These are phyloP conservation scores for Mus spicilegus DNA, from an alignment of 2,113 vertebrate species.

Conservation along the genomic window DNA sequence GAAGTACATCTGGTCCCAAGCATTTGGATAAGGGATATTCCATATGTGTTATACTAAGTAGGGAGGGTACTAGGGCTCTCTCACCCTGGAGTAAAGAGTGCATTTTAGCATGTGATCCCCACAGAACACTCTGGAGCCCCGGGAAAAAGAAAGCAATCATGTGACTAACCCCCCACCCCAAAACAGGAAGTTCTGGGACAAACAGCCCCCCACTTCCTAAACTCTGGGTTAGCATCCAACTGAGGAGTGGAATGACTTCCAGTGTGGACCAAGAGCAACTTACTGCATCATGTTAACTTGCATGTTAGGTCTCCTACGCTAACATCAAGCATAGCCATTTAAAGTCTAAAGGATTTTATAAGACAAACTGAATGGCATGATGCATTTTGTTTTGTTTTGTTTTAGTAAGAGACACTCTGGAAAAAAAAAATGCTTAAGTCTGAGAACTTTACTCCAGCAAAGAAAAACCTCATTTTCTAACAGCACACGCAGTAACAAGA, in stretches of 20 bases:
- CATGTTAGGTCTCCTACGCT: slow-evolving; percentile 9
- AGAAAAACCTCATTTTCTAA: slow-evolving; percentile 48
- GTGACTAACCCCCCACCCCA: not conserved
- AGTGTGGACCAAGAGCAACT: slow-evolving; percentile 40
- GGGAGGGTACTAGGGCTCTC: not conserved
- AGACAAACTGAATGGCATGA: slow-evolving; percentile 27
- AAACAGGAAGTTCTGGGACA: not conserved
- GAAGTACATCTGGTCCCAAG: not conserved
- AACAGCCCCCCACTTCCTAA: not conserved
- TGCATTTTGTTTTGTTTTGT: not conserved
- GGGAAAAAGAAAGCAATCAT: not conserved
- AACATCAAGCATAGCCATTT: slow-evolving; percentile 5
- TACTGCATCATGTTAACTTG: not conserved
- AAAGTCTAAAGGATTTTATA: slow-evolving; percentile 40
- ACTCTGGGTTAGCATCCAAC: slow-evolving; percentile 10
- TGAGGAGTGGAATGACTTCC: not conserved
- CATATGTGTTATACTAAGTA: not conserved
- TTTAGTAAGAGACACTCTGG: not conserved
- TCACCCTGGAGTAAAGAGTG: not conserved
- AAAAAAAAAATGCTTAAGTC: not conserved
- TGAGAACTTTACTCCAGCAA: not conserved
- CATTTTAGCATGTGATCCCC: not conserved
- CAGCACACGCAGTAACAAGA: not conserved
- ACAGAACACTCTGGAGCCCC: not conserved
- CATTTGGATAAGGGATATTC: not conserved